Evolutionary conservation across 2,113 vertebrate genomes (phyloP), one percentile per base, ranked within the genome.

Genomic region (Alligator sinensis): DNA sequence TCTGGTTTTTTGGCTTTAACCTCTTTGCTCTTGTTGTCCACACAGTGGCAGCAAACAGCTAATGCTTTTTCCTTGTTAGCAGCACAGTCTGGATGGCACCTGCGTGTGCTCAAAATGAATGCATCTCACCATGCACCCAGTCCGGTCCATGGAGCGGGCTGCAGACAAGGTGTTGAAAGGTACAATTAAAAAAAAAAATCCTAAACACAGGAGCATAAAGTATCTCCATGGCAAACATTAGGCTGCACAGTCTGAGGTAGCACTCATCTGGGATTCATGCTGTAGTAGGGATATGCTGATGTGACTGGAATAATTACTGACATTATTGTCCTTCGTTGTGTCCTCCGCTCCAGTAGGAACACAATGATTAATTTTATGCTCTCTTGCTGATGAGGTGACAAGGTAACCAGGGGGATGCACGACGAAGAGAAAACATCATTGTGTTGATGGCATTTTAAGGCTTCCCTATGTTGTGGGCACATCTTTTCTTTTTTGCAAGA

Each of bases 41-140:
- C 94, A 19, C 34, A 1, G 96, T 7, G 95, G 96, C 96, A 96
- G 96, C 92, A 96, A 66, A 96, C 90, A 5, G 62, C 78, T 63
- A n/a, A 84, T 1, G 2, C 82, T 77, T 3, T 89, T 47, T 22
- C 72, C 12, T 18, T 3, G 1, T 75, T 21, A n/a, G 0, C 5
- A 16, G 0, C 14, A 12, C 34, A 16, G 2, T 0, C 5, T 0
- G 4, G 24, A 47, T 47, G 47, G 47, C 47, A 47, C 47, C 47
- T 47, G 47, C 47, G 8, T 7, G 5, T 24, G 1, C 57, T 47
- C 47, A 84, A 63, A 62, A 2, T 0, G n/a, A 59, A 4, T 3
- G 34, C 11, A 0, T 1, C 62, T 38, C 70, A 10, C 59, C 21
- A 11, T 30, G 9, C 16, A 11, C 30, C 11, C 22, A 11, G 21